Conservation (phyloP, 2,113 vertebrate genomes). For the Smithornis capensis region DNA sequence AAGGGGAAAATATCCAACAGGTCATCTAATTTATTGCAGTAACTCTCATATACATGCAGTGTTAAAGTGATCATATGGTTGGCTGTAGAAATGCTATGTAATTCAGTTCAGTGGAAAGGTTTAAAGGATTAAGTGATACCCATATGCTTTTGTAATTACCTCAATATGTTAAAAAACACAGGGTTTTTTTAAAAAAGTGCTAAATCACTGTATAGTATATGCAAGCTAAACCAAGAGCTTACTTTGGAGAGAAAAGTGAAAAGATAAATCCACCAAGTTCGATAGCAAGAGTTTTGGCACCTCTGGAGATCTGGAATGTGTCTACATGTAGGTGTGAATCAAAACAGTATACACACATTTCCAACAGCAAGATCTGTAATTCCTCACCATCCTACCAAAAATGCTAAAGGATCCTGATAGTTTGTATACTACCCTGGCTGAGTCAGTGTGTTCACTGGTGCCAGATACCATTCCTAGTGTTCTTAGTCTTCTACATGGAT, state of each 20-base stretch:
- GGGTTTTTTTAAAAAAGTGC: slow-evolving; percentile 27
- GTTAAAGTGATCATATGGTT: slow-evolving; percentile 8
- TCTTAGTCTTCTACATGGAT: background rate
- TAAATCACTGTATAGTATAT: slow-evolving; percentile 4
- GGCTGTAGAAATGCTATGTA: slow-evolving; percentile 21
- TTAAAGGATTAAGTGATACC: slow-evolving; percentile 29
- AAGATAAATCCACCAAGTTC: background rate
- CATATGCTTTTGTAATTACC: slow-evolving; percentile 58
- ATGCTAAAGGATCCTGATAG: background rate
- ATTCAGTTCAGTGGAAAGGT: slow-evolving; percentile 26
- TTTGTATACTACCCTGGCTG: background rate
- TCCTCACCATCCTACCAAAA: slow-evolving; percentile 57
- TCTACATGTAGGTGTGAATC: slow-evolving; percentile 55
- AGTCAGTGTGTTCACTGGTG: background rate
- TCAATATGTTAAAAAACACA: background rate
- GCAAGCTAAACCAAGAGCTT: slow-evolving; percentile 41
- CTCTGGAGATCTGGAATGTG: slow-evolving; percentile 37
- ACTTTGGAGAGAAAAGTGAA: slow-evolving; percentile 38
- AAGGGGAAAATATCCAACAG: background rate
- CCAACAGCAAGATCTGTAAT: slow-evolving; percentile 56
- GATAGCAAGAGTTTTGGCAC: slow-evolving; percentile 39
- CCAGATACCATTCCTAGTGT: background rate
- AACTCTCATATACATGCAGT: background rate
- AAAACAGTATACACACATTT: slow-evolving; percentile 52
- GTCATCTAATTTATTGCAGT: slow-evolving; percentile 16